phyloP scores from a whole-genome alignment of 2,797 vertebrate species.

The Capromys pilorides region DNA sequence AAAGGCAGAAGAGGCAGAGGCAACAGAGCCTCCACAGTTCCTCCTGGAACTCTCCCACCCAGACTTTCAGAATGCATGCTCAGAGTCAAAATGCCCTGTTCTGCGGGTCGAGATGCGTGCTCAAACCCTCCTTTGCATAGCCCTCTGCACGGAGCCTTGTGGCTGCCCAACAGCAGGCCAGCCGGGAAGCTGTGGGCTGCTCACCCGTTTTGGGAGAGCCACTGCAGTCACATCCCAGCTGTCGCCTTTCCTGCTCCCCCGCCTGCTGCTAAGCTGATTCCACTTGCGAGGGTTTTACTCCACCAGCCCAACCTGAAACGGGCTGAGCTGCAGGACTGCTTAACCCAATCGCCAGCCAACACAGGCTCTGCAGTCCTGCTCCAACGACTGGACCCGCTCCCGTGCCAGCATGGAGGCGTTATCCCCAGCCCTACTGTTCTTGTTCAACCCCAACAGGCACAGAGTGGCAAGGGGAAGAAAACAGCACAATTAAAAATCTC shows the following conservation, averaged over 20 bases:
- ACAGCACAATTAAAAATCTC: accelerated
- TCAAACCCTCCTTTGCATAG: neutral
- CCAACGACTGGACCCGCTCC: neutral
- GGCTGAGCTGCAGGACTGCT: neutral
- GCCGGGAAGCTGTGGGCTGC: neutral
- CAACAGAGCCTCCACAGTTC: too few relatives aligned
- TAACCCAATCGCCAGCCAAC: neutral
- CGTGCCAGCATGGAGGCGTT: accelerated
- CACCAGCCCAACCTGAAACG: neutral
- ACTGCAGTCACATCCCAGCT: neutral
- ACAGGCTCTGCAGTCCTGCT: neutral
- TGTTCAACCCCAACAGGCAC: neutral
- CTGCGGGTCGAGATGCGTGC: neutral
- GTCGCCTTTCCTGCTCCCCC: neutral
- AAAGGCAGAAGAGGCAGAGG: neutral
- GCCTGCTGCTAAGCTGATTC: neutral
- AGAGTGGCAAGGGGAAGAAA: neutral
- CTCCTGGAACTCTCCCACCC: neutral
- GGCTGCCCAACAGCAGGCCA: neutral
- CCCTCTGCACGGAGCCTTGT: neutral
- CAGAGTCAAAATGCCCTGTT: neutral
- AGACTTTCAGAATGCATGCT: neutral
- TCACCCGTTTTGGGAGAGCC: neutral
- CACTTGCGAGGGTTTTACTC: neutral
- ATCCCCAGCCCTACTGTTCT: accelerated